Evolutionary conservation across 1,140 invertebrate species (phyloP).

Genomic region (Ceratina japonica): DNA sequence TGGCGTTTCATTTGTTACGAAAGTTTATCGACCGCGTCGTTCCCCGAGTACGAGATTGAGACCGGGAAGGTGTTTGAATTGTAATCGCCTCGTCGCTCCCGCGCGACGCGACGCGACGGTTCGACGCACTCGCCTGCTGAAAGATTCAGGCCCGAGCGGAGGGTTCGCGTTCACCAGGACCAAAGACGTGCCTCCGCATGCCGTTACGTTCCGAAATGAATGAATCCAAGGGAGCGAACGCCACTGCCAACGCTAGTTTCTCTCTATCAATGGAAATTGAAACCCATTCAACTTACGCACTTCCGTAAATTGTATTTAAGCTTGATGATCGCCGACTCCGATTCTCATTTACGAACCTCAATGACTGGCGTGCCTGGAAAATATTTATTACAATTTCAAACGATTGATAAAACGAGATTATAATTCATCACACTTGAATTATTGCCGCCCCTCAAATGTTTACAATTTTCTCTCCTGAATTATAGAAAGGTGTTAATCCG

Average conservation of each 20-base stretch:
- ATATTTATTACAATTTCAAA: neutral
- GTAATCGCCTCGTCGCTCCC: conserved; percentile 23
- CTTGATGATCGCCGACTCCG: neutral
- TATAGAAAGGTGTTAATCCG: too few species aligned
- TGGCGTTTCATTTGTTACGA: conserved; percentile 66
- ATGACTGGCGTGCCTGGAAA: too few species aligned
- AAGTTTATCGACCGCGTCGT: conserved; percentile 49
- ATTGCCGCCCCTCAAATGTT: too few species aligned
- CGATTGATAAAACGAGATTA: neutral
- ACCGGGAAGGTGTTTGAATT: conserved; percentile 32
- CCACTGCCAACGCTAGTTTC: neutral
- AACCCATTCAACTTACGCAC: neutral
- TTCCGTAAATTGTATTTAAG: neutral
- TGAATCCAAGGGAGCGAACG: neutral
- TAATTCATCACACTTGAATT: too few species aligned
- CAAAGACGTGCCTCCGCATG: neutral
- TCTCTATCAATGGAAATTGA: conserved; percentile 11
- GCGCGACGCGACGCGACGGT: neutral
- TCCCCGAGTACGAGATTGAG: conserved; percentile 12
- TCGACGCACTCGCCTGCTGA: conserved; percentile 19
- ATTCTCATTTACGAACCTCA: too few species aligned
- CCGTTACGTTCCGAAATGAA: neutral
- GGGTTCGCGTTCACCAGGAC: neutral
- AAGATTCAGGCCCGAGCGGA: conserved; percentile 12
- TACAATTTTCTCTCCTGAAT: too few species aligned